A percentile compares a stretch with the other conserved stretches of the same genome.
Conservation (phyloP, 2,888 invertebrate genomes). For the Villa cingulata region DNA sequence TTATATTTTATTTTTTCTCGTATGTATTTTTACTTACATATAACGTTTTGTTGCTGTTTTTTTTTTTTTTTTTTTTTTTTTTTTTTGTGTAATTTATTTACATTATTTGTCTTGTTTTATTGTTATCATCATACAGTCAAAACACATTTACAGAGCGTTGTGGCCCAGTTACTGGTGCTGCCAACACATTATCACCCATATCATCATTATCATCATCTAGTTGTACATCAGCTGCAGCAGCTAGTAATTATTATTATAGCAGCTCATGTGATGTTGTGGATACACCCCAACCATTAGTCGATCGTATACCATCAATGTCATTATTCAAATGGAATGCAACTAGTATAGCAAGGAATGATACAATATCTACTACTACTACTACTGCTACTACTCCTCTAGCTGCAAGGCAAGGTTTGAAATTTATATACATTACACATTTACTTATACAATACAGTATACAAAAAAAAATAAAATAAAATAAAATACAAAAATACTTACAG, state of each 20-base stretch:
- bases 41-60: no score
- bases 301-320: conserved; percentile 51
- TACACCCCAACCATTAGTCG: conserved; percentile 57
- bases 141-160: conserved; percentile 49
- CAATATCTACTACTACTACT: conserved; percentile 26
- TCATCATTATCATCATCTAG: conserved; percentile 42
- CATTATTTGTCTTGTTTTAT: no score
- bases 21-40: no score
- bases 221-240: conserved; percentile 15
- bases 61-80: no score
- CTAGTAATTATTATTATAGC: no score
- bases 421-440: no score
- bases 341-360: conserved; percentile 23
- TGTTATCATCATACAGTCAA: conserved; percentile 7
- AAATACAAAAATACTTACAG: no score
- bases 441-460: no score
- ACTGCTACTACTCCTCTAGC: conserved; percentile 25
- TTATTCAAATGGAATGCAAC: conserved; percentile 41
- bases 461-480: no score
- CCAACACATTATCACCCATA: conserved; percentile 40
- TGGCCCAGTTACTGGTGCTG: conserved; percentile 50
- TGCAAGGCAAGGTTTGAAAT: conserved; percentile 42
- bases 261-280: conserved; percentile 48
- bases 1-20: no score
- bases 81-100: not conserved